phyloP scores from a whole-genome alignment of 2,113 vertebrate genomes.

The Motacilla tschutschensis region DNA sequence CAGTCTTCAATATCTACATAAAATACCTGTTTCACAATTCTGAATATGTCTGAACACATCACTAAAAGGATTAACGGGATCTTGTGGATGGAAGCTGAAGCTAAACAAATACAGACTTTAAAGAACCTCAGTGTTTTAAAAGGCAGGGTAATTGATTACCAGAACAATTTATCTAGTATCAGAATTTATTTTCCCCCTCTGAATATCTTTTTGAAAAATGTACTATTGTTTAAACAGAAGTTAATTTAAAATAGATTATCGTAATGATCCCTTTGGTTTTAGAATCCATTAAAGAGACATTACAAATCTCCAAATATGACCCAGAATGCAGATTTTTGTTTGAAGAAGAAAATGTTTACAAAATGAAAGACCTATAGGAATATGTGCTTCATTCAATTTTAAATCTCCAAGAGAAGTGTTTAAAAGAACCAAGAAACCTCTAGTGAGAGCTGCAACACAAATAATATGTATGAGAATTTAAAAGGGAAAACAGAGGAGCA shows the following conservation, averaged over 20 bases:
- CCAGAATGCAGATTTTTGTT: constrained; percentile 53
- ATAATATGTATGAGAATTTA: constrained; percentile 13
- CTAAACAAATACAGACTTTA: background rate
- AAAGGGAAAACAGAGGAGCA: constrained; percentile 12
- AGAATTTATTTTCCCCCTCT: background rate
- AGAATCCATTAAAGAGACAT: constrained; percentile 30
- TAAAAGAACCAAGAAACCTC: constrained; percentile 11
- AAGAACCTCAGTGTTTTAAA: background rate
- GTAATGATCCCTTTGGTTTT: constrained; percentile 43
- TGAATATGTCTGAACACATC: background rate
- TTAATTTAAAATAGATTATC: constrained; percentile 53
- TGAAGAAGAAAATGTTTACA: constrained; percentile 42
- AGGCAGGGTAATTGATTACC: background rate
- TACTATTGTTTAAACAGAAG: constrained; percentile 34
- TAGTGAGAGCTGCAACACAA: background rate
- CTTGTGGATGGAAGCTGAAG: background rate
- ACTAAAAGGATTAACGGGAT: background rate
- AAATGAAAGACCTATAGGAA: constrained; percentile 49
- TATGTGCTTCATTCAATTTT: constrained; percentile 22
- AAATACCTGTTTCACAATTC: background rate
- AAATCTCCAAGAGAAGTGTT: constrained; percentile 13
- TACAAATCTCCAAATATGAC: constrained; percentile 49
- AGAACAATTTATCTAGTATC: background rate
- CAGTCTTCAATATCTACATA: background rate
- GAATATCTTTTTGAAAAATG: constrained; percentile 26